Base-by-base conservation (phyloP, 1,140 invertebrate species). In the Venustaconcha ellipsiformis region DNA sequence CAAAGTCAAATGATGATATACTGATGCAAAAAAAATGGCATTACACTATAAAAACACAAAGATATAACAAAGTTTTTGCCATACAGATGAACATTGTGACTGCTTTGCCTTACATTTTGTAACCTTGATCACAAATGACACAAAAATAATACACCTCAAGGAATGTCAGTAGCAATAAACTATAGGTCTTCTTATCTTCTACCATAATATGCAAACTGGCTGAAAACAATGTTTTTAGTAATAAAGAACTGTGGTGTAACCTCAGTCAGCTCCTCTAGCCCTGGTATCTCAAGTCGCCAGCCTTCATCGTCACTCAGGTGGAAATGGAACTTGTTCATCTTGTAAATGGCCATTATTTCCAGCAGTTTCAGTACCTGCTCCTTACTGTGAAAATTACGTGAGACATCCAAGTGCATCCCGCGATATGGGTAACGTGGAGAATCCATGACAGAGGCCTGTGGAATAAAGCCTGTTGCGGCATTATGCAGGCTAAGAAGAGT, bases 221-320 rank as follows among this genome's bases (percentile, higher is more conserved):
- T 48, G 37, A 48, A 48, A 48, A 48, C 37, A 48, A 48, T 6
- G 0, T 11, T 11, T 48, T 48, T 48, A 11, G 8, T 11, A 11
- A 48, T 48, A 48, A 48, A 48, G 37, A 30, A 48, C 37, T 48
- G 37, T 37, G 11, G 37, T 48, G 4, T 48, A 59, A 89, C 88
- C 78, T 83, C 62, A n/a, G 86, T 89, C 15, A 89, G 80, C 76
- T 89, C 87, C 14, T 81, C 81, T 5, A 88, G 72, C 14, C 80
- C 84, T 0, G 83, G 83, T 37, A 88, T 89, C 67, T 88, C 83
- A 11, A 89, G 67, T 30, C 87, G 71, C 87, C 87, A 89, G 0
- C 86, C 87, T 67, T 89, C 86, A 71, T 89, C 88, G 71, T 89
- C 88, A 14, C 83, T 80, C n/a, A 89, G 74, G 68, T 89, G 88